phyloP scores from a whole-genome alignment of 2,113 vertebrate genomes.

The Axis porcinus region DNA sequence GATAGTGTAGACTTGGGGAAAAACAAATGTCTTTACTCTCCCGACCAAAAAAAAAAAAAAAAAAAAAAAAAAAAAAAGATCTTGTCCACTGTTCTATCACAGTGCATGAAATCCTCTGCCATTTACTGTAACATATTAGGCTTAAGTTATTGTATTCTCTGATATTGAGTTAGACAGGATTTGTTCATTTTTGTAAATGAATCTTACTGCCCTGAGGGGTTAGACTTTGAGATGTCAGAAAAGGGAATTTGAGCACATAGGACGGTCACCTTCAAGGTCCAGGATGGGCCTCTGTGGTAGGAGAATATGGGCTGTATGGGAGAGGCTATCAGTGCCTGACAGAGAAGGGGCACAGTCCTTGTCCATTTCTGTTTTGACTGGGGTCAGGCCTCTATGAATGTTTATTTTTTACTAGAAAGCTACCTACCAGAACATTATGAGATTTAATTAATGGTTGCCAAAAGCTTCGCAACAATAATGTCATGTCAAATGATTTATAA shows the following conservation, averaged over 20 bases:
- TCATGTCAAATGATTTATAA: constrained; percentile 19
- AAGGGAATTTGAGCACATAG: background rate
- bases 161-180: background rate
- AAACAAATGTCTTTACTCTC: background rate
- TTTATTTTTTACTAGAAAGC: background rate
- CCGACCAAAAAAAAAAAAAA: background rate
- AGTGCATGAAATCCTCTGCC: background rate
- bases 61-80: background rate
- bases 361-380: background rate
- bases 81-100: background rate
- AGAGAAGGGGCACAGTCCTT: background rate
- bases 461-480: constrained; percentile 27
- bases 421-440: background rate
- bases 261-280: background rate
- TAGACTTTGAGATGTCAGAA: background rate
- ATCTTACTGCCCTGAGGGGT: background rate
- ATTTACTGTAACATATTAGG: background rate
- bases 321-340: background rate
- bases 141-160: background rate
- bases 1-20: background rate
- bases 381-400: background rate
- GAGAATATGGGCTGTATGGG: background rate
- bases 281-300: background rate
- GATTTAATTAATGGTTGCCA: constrained; percentile 42
- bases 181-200: background rate